Conservation (phyloP, 2,113 vertebrate species). For the Siniperca knerii region DNA sequence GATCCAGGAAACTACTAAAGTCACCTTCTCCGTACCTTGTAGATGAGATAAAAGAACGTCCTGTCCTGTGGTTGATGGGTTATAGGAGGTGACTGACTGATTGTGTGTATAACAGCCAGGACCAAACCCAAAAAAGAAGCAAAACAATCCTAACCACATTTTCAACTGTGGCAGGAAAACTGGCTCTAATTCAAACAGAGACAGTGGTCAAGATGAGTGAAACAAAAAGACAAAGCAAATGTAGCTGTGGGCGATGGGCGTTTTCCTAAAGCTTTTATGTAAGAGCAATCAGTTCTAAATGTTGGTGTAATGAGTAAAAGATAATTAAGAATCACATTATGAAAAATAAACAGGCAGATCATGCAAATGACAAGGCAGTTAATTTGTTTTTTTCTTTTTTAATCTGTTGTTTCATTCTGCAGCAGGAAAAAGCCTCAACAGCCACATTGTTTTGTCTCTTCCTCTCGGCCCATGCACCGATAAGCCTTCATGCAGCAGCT, state of each 20-base stretch:
- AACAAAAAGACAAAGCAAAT: constrained; percentile 50
- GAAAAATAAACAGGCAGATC: constrained; percentile 76
- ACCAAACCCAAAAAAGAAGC: constrained; percentile 55
- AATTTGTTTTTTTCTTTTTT: not conserved
- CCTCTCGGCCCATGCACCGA: not conserved
- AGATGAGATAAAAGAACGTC: constrained; percentile 21
- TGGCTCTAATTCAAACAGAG: constrained; percentile 46
- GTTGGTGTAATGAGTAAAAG: not conserved
- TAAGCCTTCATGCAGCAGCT: constrained; percentile 26
- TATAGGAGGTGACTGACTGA: constrained; percentile 12
- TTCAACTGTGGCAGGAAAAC: constrained; percentile 31
- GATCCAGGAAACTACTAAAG: constrained; percentile 14
- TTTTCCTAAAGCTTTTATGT: constrained; percentile 4
- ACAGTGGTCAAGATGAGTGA: not conserved
- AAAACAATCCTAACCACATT: constrained; percentile 37
- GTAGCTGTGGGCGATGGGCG: constrained; percentile 9
- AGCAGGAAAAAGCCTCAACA: constrained; percentile 37
- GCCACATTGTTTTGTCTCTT: constrained; percentile 33
- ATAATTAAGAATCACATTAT: not conserved
- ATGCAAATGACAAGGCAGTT: constrained; percentile 73
- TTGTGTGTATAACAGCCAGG: constrained; percentile 44
- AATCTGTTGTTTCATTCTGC: constrained; percentile 31
- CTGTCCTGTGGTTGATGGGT: constrained; percentile 1
- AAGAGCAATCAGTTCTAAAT: constrained; percentile 13
- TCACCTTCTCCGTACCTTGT: not conserved